A percentile compares a stretch with the other conserved stretches of the same genome.
phyloP scores from a whole-genome alignment of 1,140 invertebrate genomes.

The Ganaspis sp. region DNA sequence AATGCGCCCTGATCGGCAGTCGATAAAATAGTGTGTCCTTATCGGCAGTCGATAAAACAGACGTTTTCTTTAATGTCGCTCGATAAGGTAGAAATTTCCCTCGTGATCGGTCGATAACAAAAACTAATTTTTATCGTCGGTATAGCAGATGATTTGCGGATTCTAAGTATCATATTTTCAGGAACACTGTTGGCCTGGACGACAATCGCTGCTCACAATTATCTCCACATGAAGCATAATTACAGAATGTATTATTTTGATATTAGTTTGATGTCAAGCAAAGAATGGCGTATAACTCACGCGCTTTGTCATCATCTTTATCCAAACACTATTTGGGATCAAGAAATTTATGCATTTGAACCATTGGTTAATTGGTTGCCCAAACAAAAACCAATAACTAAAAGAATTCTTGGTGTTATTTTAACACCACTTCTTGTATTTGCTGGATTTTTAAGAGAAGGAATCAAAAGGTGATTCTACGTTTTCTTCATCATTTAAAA shows the following conservation, averaged over 20 bases:
- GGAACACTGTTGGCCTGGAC: slow-evolving; percentile 79
- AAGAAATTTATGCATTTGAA: slow-evolving; percentile 84
- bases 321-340: slow-evolving; percentile 86
- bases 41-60: not conserved
- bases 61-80: slow-evolving; percentile 46
- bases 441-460: slow-evolving; percentile 69
- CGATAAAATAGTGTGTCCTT: no score
- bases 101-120: not conserved
- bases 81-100: not conserved
- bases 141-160: no score
- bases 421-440: slow-evolving; percentile 76
- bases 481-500: no score
- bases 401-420: slow-evolving; percentile 73
- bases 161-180: no score
- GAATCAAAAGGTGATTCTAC: slow-evolving; percentile 72
- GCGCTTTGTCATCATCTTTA: slow-evolving; percentile 88
- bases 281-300: slow-evolving; percentile 87
- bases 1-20: no score
- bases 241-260: slow-evolving; percentile 91
- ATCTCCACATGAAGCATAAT: slow-evolving; percentile 87
- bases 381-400: slow-evolving; percentile 71
- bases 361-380: slow-evolving; percentile 83
- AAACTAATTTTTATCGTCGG: not conserved
- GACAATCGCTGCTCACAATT: slow-evolving; percentile 85
- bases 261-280: slow-evolving; percentile 80